phyloP scores from a whole-genome alignment of 1,140 invertebrate species.

The Drosophila tani region DNA sequence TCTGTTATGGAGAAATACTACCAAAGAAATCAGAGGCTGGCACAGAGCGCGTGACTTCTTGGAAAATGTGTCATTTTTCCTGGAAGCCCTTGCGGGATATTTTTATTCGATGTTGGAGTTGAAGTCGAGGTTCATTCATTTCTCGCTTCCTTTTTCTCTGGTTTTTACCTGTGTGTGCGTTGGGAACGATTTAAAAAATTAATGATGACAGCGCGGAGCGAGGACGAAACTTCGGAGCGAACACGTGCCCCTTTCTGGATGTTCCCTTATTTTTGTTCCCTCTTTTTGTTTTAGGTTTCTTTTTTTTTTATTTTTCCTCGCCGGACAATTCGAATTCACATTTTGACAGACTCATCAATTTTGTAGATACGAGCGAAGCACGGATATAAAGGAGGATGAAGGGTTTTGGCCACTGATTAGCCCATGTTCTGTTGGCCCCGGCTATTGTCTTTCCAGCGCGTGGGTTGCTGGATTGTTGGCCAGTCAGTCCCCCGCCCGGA shows the following conservation, averaged over 20 bases:
- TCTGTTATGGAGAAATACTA: not conserved
- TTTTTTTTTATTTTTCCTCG: constrained; percentile 18
- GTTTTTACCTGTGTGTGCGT: constrained; percentile 43
- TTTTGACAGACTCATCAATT: constrained; percentile 85
- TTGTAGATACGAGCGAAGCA: constrained; percentile 71
- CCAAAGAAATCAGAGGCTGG: not conserved
- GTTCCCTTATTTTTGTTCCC: not conserved
- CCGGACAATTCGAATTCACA: constrained; percentile 74
- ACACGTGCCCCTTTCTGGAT: constrained; percentile 63
- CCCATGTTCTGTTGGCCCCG: constrained; percentile 46
- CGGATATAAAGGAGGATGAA: not conserved
- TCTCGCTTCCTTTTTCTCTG: constrained; percentile 14
- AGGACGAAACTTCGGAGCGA: constrained; percentile 54
- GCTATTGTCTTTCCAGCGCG: constrained; percentile 46
- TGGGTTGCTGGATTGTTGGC: constrained; percentile 27
- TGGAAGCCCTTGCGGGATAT: constrained; percentile 43
- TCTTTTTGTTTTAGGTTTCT: constrained; percentile 15
- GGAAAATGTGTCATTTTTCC: constrained; percentile 80
- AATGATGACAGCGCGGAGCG: constrained; percentile 71
- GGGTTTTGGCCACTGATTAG: constrained; percentile 55
- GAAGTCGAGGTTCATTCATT: constrained; percentile 20
- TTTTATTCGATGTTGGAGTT: constrained; percentile 1
- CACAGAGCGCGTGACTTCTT: constrained; percentile 65
- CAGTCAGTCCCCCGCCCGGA: constrained; percentile 1
- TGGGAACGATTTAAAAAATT: constrained; percentile 74